Conservation (phyloP, 2,797 vertebrate species). For the Leuciscus waleckii region DNA sequence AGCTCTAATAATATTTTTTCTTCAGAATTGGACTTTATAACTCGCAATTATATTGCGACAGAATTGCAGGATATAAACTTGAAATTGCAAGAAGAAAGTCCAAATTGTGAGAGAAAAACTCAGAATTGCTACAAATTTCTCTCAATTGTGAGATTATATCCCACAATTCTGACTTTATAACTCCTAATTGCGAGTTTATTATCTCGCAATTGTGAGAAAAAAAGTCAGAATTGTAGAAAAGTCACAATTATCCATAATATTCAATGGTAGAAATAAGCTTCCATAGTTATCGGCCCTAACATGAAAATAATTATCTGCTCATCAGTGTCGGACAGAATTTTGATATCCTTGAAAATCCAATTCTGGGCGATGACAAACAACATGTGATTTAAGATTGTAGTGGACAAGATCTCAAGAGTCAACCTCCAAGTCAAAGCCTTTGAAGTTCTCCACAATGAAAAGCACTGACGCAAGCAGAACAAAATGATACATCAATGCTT, state of each 20-base stretch:
- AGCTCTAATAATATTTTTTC: no score
- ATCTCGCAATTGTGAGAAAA: not conserved
- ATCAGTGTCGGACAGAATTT: not conserved
- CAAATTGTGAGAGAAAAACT: no score
- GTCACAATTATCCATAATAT: not conserved
- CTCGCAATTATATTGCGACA: not conserved
- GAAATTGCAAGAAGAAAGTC: no score
- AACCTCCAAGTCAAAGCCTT: conserved; percentile 5
- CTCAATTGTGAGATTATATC: no score
- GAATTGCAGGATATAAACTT: no score
- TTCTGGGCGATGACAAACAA: not conserved
- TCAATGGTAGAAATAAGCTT: not conserved
- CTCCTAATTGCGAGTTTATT: no score
- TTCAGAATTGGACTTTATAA: no score
- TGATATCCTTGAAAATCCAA: not conserved
- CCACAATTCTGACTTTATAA: no score
- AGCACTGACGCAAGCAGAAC: not conserved
- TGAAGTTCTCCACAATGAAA: conserved; percentile 32
- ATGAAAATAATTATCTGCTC: not conserved
- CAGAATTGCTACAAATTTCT: no score
- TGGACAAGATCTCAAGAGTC: conserved; percentile 3
- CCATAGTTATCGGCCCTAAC: not conserved
- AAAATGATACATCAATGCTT: not conserved
- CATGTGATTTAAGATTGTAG: not conserved
- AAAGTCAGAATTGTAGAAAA: not conserved